These are phyloP conservation scores for Bombus waltoni DNA, from an alignment of 1,140 invertebrate species.

Conservation along the genomic window DNA sequence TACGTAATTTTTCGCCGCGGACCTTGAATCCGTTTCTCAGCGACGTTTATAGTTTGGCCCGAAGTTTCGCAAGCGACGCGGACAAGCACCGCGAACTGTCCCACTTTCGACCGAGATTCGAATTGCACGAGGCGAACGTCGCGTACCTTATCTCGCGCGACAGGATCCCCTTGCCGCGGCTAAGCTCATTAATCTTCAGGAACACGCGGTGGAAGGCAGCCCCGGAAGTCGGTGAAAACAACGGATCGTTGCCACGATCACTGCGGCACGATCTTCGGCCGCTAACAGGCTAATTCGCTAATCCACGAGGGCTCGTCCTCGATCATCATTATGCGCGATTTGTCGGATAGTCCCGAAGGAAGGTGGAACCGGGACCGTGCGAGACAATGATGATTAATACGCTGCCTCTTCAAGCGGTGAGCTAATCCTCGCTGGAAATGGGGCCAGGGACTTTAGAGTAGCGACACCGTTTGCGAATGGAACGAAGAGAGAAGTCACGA, in stretches of 20 bases:
- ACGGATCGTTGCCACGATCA: not conserved
- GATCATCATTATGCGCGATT: constrained; percentile 51
- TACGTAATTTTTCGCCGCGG: not conserved
- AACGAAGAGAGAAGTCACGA: not conserved
- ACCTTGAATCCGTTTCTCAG: not conserved
- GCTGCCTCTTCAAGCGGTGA: not conserved
- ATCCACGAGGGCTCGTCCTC: constrained; percentile 39
- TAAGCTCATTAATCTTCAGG: constrained; percentile 18
- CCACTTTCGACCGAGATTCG: not conserved
- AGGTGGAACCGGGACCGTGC: not conserved
- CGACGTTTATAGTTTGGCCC: not conserved
- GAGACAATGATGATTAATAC: constrained; percentile 63
- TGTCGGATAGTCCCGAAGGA: constrained; percentile 19
- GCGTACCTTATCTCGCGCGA: not conserved
- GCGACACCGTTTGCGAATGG: not conserved
- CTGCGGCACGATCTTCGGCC: constrained; percentile 1
- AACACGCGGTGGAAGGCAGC: not conserved
- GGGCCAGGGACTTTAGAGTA: not conserved
- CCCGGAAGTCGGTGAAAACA: constrained; percentile 32
- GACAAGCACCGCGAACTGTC: not conserved
- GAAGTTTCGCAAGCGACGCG: not conserved
- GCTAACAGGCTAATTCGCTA: constrained; percentile 34
- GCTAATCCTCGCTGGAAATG: constrained; percentile 57
- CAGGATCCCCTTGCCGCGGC: not conserved
- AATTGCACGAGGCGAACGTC: not conserved